phyloP scores from a whole-genome alignment of 2,888 invertebrate species.

The Drosophila buzzatii region DNA sequence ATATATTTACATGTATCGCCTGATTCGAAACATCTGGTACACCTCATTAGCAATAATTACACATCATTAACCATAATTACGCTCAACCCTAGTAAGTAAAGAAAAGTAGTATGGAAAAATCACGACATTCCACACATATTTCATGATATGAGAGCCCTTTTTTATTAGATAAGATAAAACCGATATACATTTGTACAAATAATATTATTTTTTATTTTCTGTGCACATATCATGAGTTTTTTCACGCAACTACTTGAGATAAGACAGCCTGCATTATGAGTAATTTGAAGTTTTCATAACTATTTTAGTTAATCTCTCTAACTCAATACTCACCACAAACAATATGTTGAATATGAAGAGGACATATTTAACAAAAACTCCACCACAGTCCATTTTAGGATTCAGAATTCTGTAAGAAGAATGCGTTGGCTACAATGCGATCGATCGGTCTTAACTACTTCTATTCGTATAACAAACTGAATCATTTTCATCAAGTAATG shows the following conservation, averaged over 20 bases:
- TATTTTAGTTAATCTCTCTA: neutral
- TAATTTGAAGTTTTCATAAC: neutral
- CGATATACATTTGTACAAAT: neutral
- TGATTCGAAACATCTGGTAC: conserved; percentile 43
- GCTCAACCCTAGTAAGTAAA: conserved; percentile 44
- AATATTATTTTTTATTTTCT: conserved; percentile 5
- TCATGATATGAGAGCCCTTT: conserved; percentile 32
- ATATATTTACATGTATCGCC: neutral
- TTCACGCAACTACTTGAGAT: conserved; percentile 16
- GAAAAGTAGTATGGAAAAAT: conserved; percentile 27
- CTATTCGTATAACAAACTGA: conserved; percentile 15
- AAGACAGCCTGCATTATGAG: conserved; percentile 12
- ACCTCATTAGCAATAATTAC: too few relatives aligned
- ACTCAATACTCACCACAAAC: conserved; percentile 89
- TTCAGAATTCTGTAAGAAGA: neutral
- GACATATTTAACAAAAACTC: conserved; percentile 92
- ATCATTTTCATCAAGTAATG: neutral
- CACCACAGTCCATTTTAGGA: conserved; percentile 89
- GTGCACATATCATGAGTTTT: conserved; percentile 11
- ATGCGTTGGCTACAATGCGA: neutral
- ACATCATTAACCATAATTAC: conserved; percentile 64
- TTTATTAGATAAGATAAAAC: conserved; percentile 64
- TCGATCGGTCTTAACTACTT: neutral
- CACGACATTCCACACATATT: conserved; percentile 25
- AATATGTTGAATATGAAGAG: conserved; percentile 92